Percentiles rank a stretch among this genome's conserved stretches.
phyloP scores from a whole-genome alignment of 2,113 vertebrate genomes.

The Sapajus apella region DNA sequence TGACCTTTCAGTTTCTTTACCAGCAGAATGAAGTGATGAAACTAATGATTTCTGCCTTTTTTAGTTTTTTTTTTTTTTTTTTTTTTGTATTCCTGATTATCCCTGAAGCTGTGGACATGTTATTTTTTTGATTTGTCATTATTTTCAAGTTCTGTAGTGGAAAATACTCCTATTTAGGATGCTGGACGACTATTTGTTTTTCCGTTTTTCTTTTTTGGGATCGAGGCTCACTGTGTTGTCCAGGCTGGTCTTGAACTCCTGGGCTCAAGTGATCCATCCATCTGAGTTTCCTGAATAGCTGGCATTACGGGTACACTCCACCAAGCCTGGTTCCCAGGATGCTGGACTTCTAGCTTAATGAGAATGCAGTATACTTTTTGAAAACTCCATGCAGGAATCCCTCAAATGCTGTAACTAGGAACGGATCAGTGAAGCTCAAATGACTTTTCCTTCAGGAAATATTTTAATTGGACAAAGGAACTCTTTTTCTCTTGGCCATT shows the following conservation, averaged over 20 bases:
- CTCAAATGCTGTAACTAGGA: not conserved
- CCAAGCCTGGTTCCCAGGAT: not conserved
- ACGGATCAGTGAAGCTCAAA: not conserved
- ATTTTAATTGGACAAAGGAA: not conserved
- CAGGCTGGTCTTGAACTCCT: not conserved
- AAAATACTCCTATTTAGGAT: not conserved
- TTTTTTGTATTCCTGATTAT: not conserved
- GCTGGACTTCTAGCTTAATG: not conserved
- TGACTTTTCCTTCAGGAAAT: slow-evolving; percentile 36
- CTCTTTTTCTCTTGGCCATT: not conserved
- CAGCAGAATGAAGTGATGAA: not conserved
- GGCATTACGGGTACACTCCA: not conserved
- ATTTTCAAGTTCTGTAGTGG: not conserved
- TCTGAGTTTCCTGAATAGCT: not conserved
- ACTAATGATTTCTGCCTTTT: not conserved
- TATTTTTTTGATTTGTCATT: not conserved
- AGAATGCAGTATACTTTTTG: not conserved
- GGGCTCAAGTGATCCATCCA: not conserved
- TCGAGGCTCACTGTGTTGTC: not conserved
- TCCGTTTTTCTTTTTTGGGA: no score
- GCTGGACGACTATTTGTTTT: not conserved
- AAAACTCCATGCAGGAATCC: not conserved
- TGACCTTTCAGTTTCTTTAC: slow-evolving; percentile 32
- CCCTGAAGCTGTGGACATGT: slow-evolving; percentile 8
- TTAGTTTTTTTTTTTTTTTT: not conserved